Conservation (phyloP, 1,140 invertebrate genomes). For the Diachasma alloeum region DNA sequence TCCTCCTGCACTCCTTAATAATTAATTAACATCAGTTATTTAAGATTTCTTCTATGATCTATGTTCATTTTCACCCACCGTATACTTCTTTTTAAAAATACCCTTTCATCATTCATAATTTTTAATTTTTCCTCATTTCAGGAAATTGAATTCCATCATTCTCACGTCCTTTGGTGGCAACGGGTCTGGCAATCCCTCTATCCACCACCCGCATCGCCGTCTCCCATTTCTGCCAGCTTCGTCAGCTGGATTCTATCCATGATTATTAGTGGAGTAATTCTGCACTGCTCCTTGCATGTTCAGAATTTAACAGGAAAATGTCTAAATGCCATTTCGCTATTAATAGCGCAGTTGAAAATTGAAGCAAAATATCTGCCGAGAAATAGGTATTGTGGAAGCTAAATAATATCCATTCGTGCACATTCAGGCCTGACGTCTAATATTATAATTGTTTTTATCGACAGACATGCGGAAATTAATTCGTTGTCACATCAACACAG, state of each 20-base stretch:
- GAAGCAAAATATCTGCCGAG: background rate
- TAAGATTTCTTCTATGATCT: no score
- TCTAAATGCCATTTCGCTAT: background rate
- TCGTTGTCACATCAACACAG: background rate
- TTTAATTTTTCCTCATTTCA: conserved; percentile 17
- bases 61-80: no score
- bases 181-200: conserved; percentile 55
- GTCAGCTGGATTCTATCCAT: conserved; percentile 58
- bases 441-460: background rate
- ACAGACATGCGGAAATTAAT: background rate
- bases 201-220: conserved; percentile 39
- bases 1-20: no score
- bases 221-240: conserved; percentile 49
- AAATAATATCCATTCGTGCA: background rate
- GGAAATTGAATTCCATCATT: conserved; percentile 46
- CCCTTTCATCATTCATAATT: background rate
- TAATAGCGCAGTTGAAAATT: background rate
- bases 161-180: conserved; percentile 52
- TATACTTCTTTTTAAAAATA: no score
- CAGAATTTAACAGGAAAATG: background rate
- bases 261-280: background rate
- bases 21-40: no score
- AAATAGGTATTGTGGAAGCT: background rate
- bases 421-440: no score
- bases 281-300: background rate